Evolutionary conservation across 2,797 vertebrate genomes (phyloP).

Genomic region (Poliocrania exsul): DNA sequence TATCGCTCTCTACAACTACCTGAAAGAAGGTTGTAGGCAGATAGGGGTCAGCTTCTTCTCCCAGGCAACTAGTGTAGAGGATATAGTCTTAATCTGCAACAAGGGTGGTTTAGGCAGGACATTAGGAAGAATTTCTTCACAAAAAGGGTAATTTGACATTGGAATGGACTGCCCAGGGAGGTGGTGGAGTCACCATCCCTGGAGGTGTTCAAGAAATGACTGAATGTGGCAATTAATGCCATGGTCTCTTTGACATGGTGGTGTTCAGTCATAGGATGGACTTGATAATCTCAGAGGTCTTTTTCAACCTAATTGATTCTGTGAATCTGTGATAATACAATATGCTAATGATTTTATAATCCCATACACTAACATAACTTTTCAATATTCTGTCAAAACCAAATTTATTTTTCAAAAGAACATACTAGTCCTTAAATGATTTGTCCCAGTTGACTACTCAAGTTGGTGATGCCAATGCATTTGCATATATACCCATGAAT

Average conservation of each 20-base stretch:
- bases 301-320: background rate
- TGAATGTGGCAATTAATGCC: background rate
- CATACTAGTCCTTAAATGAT: background rate
- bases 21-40: background rate
- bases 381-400: background rate
- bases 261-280: rapidly evolving
- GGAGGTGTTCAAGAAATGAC: background rate
- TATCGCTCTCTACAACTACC: background rate
- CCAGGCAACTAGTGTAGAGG: no score
- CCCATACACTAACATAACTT: background rate
- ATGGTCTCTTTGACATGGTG: rapidly evolving
- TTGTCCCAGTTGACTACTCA: background rate
- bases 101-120: background rate
- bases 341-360: background rate
- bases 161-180: background rate
- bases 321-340: background rate
- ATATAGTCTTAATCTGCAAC: background rate
- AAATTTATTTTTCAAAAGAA: background rate
- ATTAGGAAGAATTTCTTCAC: background rate
- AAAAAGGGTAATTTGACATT: background rate
- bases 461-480: background rate
- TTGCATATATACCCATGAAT: background rate
- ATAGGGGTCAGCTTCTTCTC: background rate
- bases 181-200: background rate
- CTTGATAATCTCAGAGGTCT: background rate